These are phyloP conservation scores for Enteromius fasciolatus DNA, from an alignment of 2,797 vertebrate genomes.

Conservation along the genomic window DNA sequence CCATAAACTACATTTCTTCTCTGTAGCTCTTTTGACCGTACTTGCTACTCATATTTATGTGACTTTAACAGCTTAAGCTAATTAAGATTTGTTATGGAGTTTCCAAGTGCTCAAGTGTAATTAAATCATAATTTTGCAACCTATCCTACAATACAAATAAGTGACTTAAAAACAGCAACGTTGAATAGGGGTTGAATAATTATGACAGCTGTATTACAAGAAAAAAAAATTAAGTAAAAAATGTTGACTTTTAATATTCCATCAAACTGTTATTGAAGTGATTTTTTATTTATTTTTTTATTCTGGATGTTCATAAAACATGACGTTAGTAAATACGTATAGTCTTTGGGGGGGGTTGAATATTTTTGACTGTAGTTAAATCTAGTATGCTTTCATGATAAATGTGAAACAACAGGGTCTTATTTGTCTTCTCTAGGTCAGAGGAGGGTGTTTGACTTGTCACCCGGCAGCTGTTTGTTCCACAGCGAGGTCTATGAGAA, in stretches of 20 bases:
- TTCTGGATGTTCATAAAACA: not conserved
- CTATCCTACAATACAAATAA: not conserved
- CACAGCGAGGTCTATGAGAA: slow-evolving; percentile 95
- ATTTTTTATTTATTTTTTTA: not conserved
- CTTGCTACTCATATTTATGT: not conserved
- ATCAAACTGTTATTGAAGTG: not conserved
- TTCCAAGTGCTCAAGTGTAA: not conserved
- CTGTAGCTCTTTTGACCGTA: not conserved
- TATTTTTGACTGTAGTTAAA: not conserved
- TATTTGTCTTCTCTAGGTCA: slow-evolving; percentile 80
- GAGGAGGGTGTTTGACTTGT: slow-evolving; percentile 96
- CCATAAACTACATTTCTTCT: not conserved
- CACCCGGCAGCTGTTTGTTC: slow-evolving; percentile 93
- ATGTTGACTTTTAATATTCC: not conserved
- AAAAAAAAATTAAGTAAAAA: not conserved
- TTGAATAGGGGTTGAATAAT: not conserved
- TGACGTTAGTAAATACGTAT: not conserved
- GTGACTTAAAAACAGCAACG: not conserved
- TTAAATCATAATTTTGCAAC: not conserved
- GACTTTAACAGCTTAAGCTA: not conserved
- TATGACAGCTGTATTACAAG: not conserved
- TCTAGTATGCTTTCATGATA: not conserved
- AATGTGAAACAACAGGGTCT: not conserved
- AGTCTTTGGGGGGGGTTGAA: not conserved
- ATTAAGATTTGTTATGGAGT: not conserved